phyloP scores from a whole-genome alignment of 2,797 vertebrate genomes.

The Aphelocoma californica region DNA sequence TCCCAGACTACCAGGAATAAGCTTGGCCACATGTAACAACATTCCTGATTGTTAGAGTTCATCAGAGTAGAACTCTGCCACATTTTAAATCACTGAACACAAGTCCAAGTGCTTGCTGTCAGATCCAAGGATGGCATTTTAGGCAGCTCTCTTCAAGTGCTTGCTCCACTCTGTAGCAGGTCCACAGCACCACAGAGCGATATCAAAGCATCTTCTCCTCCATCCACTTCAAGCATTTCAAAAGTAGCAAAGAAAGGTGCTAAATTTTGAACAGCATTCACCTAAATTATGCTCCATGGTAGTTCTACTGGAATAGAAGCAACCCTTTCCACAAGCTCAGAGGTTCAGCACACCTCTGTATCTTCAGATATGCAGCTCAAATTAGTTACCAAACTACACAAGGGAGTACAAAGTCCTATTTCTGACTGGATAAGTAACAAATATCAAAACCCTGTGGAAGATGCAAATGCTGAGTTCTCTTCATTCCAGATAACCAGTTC shows the following conservation, averaged over 20 bases:
- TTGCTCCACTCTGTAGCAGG: background rate
- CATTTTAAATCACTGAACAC: background rate
- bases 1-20: background rate
- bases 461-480: background rate
- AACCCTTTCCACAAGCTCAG: background rate
- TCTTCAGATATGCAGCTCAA: background rate
- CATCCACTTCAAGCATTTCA: background rate
- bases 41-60: background rate
- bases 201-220: background rate
- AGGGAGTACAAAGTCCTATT: rapidly evolving
- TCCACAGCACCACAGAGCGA: rapidly evolving
- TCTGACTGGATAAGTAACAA: background rate
- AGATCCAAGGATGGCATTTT: background rate
- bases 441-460: background rate
- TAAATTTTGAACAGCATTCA: background rate
- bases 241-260: background rate
- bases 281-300: background rate
- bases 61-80: background rate
- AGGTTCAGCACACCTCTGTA: background rate
- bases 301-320: background rate
- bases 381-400: background rate
- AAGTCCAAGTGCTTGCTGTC: background rate
- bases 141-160: background rate
- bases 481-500: background rate
- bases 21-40: background rate